phyloP scores from a whole-genome alignment of 2,797 vertebrate species.

The Pterois miles region DNA sequence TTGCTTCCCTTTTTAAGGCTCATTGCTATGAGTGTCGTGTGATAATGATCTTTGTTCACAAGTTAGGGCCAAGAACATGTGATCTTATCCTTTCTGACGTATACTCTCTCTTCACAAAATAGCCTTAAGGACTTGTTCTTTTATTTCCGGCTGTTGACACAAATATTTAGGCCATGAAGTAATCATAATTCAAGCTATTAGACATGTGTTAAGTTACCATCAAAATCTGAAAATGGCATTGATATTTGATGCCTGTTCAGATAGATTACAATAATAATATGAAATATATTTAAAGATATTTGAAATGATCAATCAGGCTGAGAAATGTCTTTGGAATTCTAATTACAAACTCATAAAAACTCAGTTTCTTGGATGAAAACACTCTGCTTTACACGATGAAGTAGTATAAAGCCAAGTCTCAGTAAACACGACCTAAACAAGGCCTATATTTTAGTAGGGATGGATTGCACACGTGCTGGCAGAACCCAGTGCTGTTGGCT shows the following conservation, averaged over 20 bases:
- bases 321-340: not conserved
- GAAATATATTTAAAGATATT: not conserved
- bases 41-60: not conserved
- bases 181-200: not conserved
- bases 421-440: not conserved
- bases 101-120: not conserved
- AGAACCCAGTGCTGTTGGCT: conserved; percentile 6
- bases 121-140: not conserved
- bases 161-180: not conserved
- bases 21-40: not conserved
- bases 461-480: conserved; percentile 57
- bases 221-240: not conserved
- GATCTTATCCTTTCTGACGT: not conserved
- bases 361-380: not conserved
- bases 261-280: not conserved
- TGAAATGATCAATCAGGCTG: not conserved
- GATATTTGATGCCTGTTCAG: not conserved
- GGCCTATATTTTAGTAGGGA: conserved; percentile 2
- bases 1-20: not conserved
- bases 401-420: not conserved
- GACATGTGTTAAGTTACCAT: not conserved
- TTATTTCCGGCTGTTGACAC: not conserved
- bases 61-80: not conserved
- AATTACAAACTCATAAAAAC: not conserved
- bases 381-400: not conserved